Evolutionary conservation across 2,797 vertebrate species (phyloP).

Genomic region (Diplodus puntazzo): DNA sequence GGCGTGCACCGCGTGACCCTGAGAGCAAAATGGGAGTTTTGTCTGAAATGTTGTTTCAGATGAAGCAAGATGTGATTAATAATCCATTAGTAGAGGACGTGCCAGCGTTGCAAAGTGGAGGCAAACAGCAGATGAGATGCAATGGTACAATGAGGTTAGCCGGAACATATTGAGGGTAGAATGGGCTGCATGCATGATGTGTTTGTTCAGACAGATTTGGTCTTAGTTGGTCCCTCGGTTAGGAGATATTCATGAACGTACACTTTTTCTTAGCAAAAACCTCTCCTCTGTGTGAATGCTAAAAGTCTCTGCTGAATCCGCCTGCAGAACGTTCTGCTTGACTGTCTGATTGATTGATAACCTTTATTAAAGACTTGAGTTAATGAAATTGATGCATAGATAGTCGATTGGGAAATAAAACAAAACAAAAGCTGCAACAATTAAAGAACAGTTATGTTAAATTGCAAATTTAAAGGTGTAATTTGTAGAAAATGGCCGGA

Average conservation of each 20-base stretch:
- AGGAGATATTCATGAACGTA: conserved; percentile 25
- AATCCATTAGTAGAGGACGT: conserved; percentile 67
- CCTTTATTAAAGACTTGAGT: not conserved
- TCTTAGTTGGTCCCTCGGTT: conserved; percentile 21
- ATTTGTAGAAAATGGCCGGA: too few species aligned
- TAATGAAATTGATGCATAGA: not conserved
- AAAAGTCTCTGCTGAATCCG: not conserved
- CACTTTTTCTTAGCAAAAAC: not conserved
- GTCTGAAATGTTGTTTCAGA: conserved; percentile 60
- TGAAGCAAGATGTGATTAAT: conserved; percentile 69
- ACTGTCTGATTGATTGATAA: conserved; percentile 5
- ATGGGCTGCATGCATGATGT: conserved; percentile 22
- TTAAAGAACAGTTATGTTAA: not conserved
- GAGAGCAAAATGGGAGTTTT: conserved; percentile 58
- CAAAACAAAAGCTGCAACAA: not conserved
- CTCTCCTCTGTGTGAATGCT: not conserved
- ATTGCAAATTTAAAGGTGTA: not conserved
- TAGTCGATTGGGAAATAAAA: not conserved
- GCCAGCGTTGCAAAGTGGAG: conserved; percentile 36
- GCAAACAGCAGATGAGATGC: conserved; percentile 39
- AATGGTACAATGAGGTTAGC: conserved; percentile 20
- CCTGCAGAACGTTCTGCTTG: not conserved
- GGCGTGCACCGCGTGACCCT: conserved; percentile 25
- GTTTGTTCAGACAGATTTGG: conserved; percentile 31
- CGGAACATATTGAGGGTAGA: conserved; percentile 15